Evolutionary conservation across 2,113 vertebrate genomes (phyloP), one percentile per base, ranked within the genome.

Genomic region (Vulpes vulpes): DNA sequence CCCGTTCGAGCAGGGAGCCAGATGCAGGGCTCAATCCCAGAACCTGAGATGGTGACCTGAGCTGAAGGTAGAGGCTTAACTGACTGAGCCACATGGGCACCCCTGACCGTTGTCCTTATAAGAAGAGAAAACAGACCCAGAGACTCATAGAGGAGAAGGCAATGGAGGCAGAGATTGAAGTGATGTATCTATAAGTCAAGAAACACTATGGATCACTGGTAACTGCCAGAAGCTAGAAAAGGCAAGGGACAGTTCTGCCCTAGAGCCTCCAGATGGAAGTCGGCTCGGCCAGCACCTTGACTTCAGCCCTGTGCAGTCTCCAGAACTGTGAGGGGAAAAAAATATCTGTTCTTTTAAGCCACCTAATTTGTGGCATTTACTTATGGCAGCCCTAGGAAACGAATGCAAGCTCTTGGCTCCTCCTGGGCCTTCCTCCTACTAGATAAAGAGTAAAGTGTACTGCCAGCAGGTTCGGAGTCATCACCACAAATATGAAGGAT

Each of bases 111-210:
- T 16, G 0, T 55, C 53, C 32, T 65, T 53, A 19, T 65, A 53
- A 69, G 38, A 86, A 79, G 23, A 65, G 32, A 90, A 93, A 80
- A 22, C 19, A 69, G 67, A 43, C 17, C 32, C 9, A 20, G 0
- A 4, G 17, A 62, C 3, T 12, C 27, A 11, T 0, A 67, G 5
- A 43, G 67, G 7, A 38, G n/a, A 57, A 43, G 43, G 1, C 8
- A 7, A 5, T 65, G 30, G 25, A 79, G 30, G 11, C 8, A n/a
- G 89, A 79, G 15, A 5, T 19, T 15, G 3, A 17, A 53, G 55
- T 5, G n/a, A 32, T 74, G 14, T 8, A 57, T 74, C 43, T 59
- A 12, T 0, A 87, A 83, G 32, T 11, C 51, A 35, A 51, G 19
- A 51, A 27, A 71, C 12, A 55, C 43, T 19, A 20, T 79, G 2